phyloP scores from a whole-genome alignment of 2,888 invertebrate genomes.

The Idaea dimidiata region DNA sequence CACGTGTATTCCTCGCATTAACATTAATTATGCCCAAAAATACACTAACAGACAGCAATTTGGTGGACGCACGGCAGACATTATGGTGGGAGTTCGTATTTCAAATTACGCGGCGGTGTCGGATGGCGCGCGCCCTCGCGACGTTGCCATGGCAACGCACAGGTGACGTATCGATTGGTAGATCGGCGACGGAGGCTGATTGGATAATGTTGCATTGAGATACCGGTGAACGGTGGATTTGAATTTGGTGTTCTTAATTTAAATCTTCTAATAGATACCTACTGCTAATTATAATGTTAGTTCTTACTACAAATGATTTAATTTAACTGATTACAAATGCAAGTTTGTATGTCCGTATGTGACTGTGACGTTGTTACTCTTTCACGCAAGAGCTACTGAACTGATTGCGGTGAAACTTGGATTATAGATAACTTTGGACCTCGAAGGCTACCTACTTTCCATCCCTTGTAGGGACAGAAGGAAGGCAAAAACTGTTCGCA shows the following conservation, averaged over 20 bases:
- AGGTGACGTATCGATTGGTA: constrained; percentile 73
- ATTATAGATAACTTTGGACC: too few relatives aligned
- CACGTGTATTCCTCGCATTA: constrained; percentile 7
- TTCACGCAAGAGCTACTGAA: too few relatives aligned
- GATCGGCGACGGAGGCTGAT: constrained; percentile 20
- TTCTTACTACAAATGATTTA: too few relatives aligned
- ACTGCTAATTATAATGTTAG: too few relatives aligned
- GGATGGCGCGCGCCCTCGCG: constrained; percentile 65
- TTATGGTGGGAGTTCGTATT: constrained; percentile 76
- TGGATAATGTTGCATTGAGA: not conserved
- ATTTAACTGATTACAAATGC: too few relatives aligned
- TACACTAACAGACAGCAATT: constrained; percentile 66
- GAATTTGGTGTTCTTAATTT: not conserved
- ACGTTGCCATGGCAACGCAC: constrained; percentile 70
- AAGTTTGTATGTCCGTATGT: too few relatives aligned
- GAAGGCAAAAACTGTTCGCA: too few relatives aligned
- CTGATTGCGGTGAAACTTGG: too few relatives aligned
- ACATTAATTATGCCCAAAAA: constrained; percentile 28
- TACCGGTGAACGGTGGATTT: not conserved
- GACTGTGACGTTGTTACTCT: too few relatives aligned
- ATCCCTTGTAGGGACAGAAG: too few relatives aligned
- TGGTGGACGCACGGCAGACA: constrained; percentile 59
- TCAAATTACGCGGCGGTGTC: constrained; percentile 79
- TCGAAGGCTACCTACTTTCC: too few relatives aligned
- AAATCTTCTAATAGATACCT: too few relatives aligned